Evolutionary conservation across 2,797 vertebrate genomes (phyloP).

Genomic region (Pseudomugil gertrudae): DNA sequence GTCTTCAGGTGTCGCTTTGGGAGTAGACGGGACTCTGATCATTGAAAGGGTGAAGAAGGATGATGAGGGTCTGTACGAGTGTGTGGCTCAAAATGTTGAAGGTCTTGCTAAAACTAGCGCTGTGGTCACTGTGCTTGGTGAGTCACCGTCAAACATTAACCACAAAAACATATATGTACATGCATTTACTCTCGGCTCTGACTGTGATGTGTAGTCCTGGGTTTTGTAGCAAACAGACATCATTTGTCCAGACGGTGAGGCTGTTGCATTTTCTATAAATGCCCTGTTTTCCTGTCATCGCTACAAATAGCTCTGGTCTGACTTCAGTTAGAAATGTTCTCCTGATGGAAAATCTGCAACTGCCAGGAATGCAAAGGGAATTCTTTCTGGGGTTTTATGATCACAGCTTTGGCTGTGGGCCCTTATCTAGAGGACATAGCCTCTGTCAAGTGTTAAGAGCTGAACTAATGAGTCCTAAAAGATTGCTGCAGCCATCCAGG

Average conservation of each 20-base stretch:
- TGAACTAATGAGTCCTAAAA: constrained; percentile 70
- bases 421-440: constrained; percentile 76
- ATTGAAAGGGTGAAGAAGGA: constrained; percentile 94
- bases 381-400: constrained; percentile 79
- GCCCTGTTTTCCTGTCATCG: constrained; percentile 48
- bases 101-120: constrained; percentile 85
- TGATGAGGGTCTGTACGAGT: constrained; percentile 91
- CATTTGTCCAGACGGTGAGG: constrained; percentile 4
- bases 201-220: constrained; percentile 4
- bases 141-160: constrained; percentile 51
- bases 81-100: constrained; percentile 83
- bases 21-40: constrained; percentile 81
- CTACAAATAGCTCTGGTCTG: constrained; percentile 57
- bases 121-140: constrained; percentile 87
- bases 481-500: constrained; percentile 46
- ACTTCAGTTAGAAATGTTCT: constrained; percentile 57
- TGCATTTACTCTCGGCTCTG: neutral
- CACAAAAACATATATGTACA: neutral
- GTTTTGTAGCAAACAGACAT: constrained; percentile 23
- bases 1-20: constrained; percentile 85
- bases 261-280: constrained; percentile 22
- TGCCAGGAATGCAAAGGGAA: constrained; percentile 75
- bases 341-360: constrained; percentile 61
- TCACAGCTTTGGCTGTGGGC: constrained; percentile 62
- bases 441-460: constrained; percentile 69